Evolutionary conservation across 2,113 vertebrate genomes (phyloP), one percentile per base, ranked within the genome.

Genomic region (Oostethus manadensis): DNA sequence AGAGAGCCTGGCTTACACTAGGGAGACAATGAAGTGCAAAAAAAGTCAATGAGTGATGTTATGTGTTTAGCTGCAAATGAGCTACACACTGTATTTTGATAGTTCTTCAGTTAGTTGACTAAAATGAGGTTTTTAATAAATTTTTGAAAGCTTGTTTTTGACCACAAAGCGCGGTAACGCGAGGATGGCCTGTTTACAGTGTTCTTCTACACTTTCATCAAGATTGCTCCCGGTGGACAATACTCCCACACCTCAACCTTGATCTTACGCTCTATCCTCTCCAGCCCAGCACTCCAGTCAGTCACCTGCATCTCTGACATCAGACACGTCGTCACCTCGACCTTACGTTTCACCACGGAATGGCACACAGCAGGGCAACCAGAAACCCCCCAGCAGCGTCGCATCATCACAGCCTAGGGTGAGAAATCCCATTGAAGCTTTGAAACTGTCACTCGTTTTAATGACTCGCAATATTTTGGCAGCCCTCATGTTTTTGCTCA

Each of bases 341-440:
- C 96, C 97, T 0, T 98, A 98, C 2, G 92, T 97, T 33, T 99
- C 97, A 33, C 97, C 97, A 22, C 90, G 93, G 69, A 96, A 97
- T 83, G 95, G 95, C 86, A 97, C 95, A 22, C 94, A 94, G 2
- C 97, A 99, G 68, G 94, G 91, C 74, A 98, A 91, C 83, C 89
- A 93, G 64, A 98, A 97, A 75, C 88, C 94, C 73, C 82, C 90
- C 47, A 87, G 75, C 49, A 58, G 40, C 58, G 9, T 91, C 0
- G 78, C 93, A 59, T 90, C 93, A 23, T 90, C 93, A 6, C 95
- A 98, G 86, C 89, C 90, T 80, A 97, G 97, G 92, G 97, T 98
- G 82, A 70, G 84, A 7, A 10, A 4, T n/a, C 1, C 26, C 2
- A 14, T 21, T 13, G 26, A 20, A 40, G 15, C 16, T 53, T 53